Base-by-base conservation (phyloP, 2,888 invertebrate species). In the Rotaria magnacalcarata region DNA sequence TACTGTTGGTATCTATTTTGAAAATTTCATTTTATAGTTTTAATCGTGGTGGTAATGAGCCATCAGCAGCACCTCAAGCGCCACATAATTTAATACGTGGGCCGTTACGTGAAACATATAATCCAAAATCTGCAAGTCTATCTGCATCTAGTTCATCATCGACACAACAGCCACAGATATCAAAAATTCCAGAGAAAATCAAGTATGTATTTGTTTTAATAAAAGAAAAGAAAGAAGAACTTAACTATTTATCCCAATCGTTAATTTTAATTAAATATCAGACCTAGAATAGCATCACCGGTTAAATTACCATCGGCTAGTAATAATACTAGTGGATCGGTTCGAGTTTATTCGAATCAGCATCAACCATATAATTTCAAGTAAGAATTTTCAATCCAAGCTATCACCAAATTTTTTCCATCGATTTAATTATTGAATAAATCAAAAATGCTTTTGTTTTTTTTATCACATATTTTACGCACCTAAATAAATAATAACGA, bases 321-420 rank as follows among this genome's bases (percentile, higher is more conserved):
- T 67, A 67, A 27, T 67, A 16, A 67, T 11, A 27, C 8, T 34
- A 27, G 67, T 67, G 67, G 16, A 6, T 34, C 67, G 34, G 4
- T 34, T 67, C 67, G 67, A 67, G 16, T 27, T 34, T 34, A 67
- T 67, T 67, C 67, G 67, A 67, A 34, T 34, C 34, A 67, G 4
- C 67, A 34, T 27, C 67, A 67, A 27, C 67, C 67, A 67, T 67
- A 67, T 67, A 67, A 67, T 8, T 67, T 67, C 67, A 67, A 67
- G 67, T 67, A 67, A 67, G 67, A 67, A 11, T 27, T 34, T 16
- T 52, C 52, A 3, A 52, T 52, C 16, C 5, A 52, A 52, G 11
- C 50, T 52, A 52, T 52, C 52, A 16, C 5, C 16, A 4, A 52
- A 8, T 52, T 14, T 16, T 52, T 52, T 16, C 0, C 8, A 52